A percentile compares a stretch with the other conserved stretches of the same genome.
phyloP scores from a whole-genome alignment of 2,113 vertebrate genomes.

The Periophthalmus modestus region DNA sequence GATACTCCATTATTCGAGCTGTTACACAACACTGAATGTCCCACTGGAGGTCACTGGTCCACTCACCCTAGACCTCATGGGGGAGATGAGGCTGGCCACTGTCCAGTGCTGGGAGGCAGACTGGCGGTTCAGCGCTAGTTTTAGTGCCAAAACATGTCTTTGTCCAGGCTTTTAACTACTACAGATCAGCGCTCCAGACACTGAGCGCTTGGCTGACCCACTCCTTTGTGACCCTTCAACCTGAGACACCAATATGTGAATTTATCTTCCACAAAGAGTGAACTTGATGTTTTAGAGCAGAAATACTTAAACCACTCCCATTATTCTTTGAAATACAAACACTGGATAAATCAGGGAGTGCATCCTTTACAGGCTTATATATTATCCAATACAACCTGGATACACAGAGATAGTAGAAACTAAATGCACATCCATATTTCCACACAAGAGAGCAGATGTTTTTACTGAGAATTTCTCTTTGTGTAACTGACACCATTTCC shows the following conservation, averaged over 20 bases:
- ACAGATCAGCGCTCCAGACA: constrained; percentile 55
- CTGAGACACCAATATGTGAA: neutral
- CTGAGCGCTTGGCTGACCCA: constrained; percentile 52
- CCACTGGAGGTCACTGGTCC: constrained; percentile 46
- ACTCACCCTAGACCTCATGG: constrained; percentile 50
- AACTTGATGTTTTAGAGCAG: neutral
- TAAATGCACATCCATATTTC: neutral
- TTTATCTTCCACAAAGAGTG: constrained; percentile 4
- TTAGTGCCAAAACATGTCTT: constrained; percentile 45
- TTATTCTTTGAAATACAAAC: neutral
- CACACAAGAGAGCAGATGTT: neutral
- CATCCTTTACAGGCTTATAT: no score
- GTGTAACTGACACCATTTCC: constrained; percentile 31
- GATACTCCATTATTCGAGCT: constrained; percentile 31
- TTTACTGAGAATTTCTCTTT: constrained; percentile 28
- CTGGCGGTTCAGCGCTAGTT: constrained; percentile 51
- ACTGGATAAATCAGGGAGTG: neutral
- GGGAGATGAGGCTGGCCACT: constrained; percentile 40
- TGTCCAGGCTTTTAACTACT: constrained; percentile 45
- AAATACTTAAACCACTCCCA: neutral
- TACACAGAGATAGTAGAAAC: neutral
- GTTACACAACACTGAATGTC: constrained; percentile 31
- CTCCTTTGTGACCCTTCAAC: constrained; percentile 26
- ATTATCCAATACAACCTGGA: neutral
- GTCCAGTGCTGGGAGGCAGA: constrained; percentile 50